phyloP scores from a whole-genome alignment of 1,140 invertebrate genomes.

The Eumaeus atala region DNA sequence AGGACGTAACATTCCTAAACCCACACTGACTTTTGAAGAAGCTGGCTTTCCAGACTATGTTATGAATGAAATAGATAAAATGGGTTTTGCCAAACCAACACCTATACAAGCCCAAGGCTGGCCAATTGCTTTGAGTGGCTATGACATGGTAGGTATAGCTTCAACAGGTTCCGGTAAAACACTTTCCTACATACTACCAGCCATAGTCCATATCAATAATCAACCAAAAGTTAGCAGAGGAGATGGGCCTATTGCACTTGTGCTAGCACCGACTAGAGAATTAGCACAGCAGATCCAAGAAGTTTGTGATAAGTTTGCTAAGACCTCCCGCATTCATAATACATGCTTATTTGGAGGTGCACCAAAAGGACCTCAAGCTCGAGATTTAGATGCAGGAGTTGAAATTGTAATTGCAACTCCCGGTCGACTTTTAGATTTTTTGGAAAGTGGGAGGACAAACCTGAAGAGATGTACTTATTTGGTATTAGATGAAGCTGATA shows the following conservation, averaged over 20 bases:
- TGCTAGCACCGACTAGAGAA: conserved; percentile 95
- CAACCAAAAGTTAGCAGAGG: conserved; percentile 87
- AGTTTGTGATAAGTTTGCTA: conserved; percentile 94
- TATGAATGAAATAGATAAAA: conserved; percentile 84
- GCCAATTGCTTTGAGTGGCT: conserved; percentile 94
- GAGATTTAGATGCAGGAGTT: conserved; percentile 90
- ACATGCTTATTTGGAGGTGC: conserved; percentile 97
- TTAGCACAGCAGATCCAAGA: conserved; percentile 98
- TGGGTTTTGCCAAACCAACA: conserved; percentile 90
- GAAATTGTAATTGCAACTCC: conserved; percentile 96
- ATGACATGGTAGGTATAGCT: conserved; percentile 96
- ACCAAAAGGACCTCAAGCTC: conserved; percentile 87
- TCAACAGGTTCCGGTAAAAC: conserved; percentile 97
- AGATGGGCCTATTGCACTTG: conserved; percentile 93
- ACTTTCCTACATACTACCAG: conserved; percentile 86
- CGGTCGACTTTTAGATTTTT: conserved; percentile 94
- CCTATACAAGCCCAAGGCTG: conserved; percentile 93
- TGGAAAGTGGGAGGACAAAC: conserved; percentile 95
- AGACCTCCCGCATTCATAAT: conserved; percentile 88
- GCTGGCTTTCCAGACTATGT: conserved; percentile 89
- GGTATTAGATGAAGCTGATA: conserved; percentile 97
- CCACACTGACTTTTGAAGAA: conserved; percentile 89
- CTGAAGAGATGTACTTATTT: conserved; percentile 94
- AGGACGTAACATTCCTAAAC: conserved; percentile 86
- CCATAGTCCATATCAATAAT: conserved; percentile 95